Evolutionary conservation across 2,888 invertebrate species (phyloP).

Genomic region (Tinea semifulvella): DNA sequence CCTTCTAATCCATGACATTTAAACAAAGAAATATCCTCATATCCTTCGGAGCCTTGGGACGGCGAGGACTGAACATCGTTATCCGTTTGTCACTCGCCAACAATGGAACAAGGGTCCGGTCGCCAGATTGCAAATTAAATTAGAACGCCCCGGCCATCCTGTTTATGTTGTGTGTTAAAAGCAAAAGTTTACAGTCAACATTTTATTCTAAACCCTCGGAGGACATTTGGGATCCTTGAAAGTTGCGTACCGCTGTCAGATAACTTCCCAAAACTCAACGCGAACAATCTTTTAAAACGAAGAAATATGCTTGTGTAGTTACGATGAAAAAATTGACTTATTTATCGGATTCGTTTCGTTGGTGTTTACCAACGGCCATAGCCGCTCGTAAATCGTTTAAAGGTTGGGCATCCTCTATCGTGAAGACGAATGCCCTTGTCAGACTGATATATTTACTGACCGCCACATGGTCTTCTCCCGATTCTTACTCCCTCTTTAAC

Average conservation of each 20-base stretch:
- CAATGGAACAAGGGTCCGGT: constrained; percentile 33
- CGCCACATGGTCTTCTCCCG: constrained; percentile 35
- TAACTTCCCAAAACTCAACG: constrained; percentile 4
- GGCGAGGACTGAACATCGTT: constrained; percentile 30
- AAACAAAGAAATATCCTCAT: constrained; percentile 31
- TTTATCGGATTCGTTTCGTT: constrained; percentile 32
- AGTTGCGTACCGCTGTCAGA: constrained; percentile 1
- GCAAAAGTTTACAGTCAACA: constrained; percentile 42
- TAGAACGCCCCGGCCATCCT: constrained; percentile 41
- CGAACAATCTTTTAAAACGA: constrained; percentile 11
- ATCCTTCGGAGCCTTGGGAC: constrained; percentile 16
- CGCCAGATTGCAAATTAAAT: constrained; percentile 52
- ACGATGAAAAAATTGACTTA: constrained; percentile 32
- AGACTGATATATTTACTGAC: constrained; percentile 59
- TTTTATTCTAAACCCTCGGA: constrained; percentile 4
- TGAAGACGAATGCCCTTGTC: constrained; percentile 60
- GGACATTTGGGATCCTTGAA: constrained; percentile 7
- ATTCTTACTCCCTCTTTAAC: constrained; percentile 32
- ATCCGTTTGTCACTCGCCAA: constrained; percentile 42
- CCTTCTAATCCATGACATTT: constrained; percentile 38
- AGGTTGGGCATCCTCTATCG: constrained; percentile 54
- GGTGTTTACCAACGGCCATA: constrained; percentile 37
- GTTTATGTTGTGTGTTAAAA: constrained; percentile 46
- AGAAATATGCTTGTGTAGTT: constrained; percentile 10
- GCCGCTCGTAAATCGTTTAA: constrained; percentile 63